Conservation (phyloP, 23 tunicate species). For the Styela clava region DNA sequence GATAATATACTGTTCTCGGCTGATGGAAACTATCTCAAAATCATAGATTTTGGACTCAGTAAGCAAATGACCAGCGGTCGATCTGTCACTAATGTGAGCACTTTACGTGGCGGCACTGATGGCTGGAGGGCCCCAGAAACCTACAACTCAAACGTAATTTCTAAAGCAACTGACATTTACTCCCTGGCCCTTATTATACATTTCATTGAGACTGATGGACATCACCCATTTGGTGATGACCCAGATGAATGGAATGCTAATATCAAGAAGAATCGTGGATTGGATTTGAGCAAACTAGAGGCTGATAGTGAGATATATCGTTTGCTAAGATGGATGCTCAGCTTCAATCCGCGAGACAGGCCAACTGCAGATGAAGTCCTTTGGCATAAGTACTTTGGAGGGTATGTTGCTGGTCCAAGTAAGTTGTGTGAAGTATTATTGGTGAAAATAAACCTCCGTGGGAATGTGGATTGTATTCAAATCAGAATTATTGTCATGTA, state of each 20-base stretch:
- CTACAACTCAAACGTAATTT: background rate
- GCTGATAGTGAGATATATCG: background rate
- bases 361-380: too few relatives aligned
- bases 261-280: background rate
- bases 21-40: slow-evolving; percentile 6
- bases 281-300: background rate
- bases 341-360: background rate
- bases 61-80: background rate
- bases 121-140: slow-evolving; percentile 10
- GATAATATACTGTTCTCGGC: too few relatives aligned
- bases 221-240: slow-evolving; percentile 6
- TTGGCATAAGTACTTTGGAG: too few relatives aligned
- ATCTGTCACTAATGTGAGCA: background rate
- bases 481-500: too few relatives aligned
- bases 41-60: slow-evolving; percentile 9
- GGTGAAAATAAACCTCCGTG: too few relatives aligned
- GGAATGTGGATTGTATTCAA: too few relatives aligned
- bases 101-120: slow-evolving; percentile 6
- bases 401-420: too few relatives aligned
- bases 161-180: background rate
- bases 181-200: background rate
- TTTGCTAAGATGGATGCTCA: slow-evolving; percentile 1
- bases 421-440: too few relatives aligned
- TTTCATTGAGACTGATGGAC: background rate
- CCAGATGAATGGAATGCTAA: background rate